These are phyloP conservation scores for Acanthurus lineatus DNA, from an alignment of 2,797 vertebrate species.

Conservation along the genomic window DNA sequence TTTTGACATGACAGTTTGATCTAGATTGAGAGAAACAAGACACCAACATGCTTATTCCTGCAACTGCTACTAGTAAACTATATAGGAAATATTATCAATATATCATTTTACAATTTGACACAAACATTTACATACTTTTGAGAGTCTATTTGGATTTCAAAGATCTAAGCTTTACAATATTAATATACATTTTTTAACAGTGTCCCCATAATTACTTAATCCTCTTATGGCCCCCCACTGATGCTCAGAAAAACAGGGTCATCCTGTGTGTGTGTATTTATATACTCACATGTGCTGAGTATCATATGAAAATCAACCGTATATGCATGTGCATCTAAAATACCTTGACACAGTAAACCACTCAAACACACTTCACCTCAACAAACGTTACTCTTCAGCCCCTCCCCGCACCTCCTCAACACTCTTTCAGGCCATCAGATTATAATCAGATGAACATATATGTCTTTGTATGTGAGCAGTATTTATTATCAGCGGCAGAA, in stretches of 20 bases:
- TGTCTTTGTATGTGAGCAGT: background rate
- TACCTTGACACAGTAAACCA: slow-evolving; percentile 33
- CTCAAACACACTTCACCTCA: slow-evolving; percentile 49
- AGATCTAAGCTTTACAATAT: slow-evolving; percentile 50
- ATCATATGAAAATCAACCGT: slow-evolving; percentile 56
- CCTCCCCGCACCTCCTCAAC: slow-evolving; percentile 57
- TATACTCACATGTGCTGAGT: slow-evolving; percentile 26
- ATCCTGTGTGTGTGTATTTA: slow-evolving; percentile 36
- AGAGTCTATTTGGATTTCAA: slow-evolving; percentile 49
- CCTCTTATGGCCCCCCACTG: slow-evolving; percentile 59
- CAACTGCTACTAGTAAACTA: background rate
- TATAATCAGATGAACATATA: slow-evolving; percentile 26
- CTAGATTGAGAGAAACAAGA: slow-evolving; percentile 44
- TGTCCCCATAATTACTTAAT: slow-evolving; percentile 76
- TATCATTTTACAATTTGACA: background rate
- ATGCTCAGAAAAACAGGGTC: slow-evolving; percentile 68
- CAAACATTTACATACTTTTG: background rate
- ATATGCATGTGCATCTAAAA: slow-evolving; percentile 47
- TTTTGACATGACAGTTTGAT: slow-evolving; percentile 67
- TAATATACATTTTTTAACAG: slow-evolving; percentile 74
- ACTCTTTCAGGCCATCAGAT: slow-evolving; percentile 29
- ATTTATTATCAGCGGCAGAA: slow-evolving; percentile 2
- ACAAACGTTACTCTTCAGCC: slow-evolving; percentile 31
- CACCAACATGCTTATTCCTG: slow-evolving; percentile 15
- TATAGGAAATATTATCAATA: slow-evolving; percentile 3